These are phyloP conservation scores for Clunio marinus DNA, from an alignment of 2,888 invertebrate species.

Conservation along the genomic window DNA sequence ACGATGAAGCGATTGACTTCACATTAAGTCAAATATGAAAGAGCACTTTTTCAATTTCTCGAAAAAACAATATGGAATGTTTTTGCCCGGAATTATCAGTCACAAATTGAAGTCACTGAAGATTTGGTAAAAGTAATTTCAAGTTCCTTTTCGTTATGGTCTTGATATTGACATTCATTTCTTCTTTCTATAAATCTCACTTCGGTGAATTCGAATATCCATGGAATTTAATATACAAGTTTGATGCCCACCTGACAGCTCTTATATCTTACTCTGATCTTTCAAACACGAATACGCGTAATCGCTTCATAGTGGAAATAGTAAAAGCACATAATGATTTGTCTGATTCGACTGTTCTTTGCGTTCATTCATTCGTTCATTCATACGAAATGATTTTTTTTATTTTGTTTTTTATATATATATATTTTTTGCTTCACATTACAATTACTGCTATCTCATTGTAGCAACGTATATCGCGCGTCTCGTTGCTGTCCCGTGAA, in stretches of 20 bases:
- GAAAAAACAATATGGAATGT: no score
- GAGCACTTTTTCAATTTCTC: neutral
- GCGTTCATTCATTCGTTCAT: neutral
- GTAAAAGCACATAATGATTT: conserved; percentile 12
- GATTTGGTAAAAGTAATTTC: conserved; percentile 8
- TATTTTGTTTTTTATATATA: neutral
- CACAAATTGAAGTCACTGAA: neutral
- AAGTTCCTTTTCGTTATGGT: neutral
- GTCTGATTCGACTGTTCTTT: no score
- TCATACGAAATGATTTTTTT: no score
- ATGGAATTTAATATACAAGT: neutral
- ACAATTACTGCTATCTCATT: conserved; percentile 37
- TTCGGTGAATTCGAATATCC: neutral
- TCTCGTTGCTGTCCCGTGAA: neutral
- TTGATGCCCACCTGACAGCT: conserved; percentile 23
- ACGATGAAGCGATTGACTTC: neutral
- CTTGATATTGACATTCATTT: conserved; percentile 26
- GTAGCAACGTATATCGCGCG: neutral
- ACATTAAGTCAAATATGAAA: neutral
- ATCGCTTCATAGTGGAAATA: conserved; percentile 12
- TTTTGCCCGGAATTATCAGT: conserved; percentile 6
- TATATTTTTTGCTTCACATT: conserved; percentile 23
- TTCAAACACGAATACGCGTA: neutral
- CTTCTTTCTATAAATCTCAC: no score
- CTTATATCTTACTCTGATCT: conserved; percentile 11